Evolutionary conservation across 2,797 vertebrate species (phyloP).

Genomic region (Scyliorhinus canicula): DNA sequence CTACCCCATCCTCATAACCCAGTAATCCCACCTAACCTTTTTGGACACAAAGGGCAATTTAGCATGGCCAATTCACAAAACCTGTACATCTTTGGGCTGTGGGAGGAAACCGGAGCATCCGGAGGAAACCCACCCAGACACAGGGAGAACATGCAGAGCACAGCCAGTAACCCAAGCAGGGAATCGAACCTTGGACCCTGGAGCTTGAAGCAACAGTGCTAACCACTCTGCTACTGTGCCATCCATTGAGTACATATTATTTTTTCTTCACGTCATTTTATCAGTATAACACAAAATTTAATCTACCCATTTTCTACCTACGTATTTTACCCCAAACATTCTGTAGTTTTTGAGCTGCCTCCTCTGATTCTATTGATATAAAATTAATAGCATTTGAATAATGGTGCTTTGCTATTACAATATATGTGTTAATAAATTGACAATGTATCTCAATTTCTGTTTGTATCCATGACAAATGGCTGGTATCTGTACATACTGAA

Average conservation of each 20-base stretch:
- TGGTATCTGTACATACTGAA: not conserved
- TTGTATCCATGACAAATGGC: not conserved
- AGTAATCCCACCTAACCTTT: no score
- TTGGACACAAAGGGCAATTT: no score
- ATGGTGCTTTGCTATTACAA: not conserved
- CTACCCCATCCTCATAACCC: no score
- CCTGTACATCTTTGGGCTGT: no score
- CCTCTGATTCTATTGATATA: not conserved
- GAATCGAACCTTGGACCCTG: no score
- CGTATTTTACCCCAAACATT: not conserved
- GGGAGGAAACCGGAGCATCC: no score
- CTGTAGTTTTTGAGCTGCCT: not conserved
- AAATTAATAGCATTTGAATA: not conserved
- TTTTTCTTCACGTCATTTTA: not conserved
- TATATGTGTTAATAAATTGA: not conserved
- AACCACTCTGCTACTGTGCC: no score
- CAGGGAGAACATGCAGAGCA: no score
- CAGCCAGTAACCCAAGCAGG: no score
- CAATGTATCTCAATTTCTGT: not conserved
- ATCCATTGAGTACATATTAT: not conserved
- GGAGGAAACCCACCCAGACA: no score
- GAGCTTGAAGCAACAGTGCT: no score
- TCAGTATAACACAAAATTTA: not conserved
- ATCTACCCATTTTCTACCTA: not conserved
- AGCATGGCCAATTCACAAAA: no score